These are phyloP conservation scores for Melanostoma mellinum DNA, from an alignment of 2,888 invertebrate genomes.

Conservation along the genomic window DNA sequence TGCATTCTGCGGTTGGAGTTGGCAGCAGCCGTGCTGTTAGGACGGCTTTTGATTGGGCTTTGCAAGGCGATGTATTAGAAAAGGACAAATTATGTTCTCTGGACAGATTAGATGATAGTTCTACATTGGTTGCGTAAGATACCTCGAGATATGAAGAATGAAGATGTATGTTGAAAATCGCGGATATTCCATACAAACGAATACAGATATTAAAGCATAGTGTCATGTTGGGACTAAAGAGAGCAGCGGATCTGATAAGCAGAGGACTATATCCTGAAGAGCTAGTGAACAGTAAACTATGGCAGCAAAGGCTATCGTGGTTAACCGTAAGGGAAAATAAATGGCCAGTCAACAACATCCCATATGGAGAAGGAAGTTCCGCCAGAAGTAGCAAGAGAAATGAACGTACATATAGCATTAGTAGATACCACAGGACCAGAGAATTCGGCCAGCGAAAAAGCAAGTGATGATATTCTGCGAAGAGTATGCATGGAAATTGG, in stretches of 20 bases:
- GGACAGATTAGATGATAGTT: slow-evolving; percentile 52
- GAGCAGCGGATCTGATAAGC: slow-evolving; percentile 43
- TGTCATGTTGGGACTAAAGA: slow-evolving; percentile 9
- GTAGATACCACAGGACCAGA: neutral
- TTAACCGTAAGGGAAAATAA: too few species aligned
- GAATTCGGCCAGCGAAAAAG: neutral
- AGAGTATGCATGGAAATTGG: neutral
- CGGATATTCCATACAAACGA: slow-evolving; percentile 14
- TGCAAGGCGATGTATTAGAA: slow-evolving; percentile 9
- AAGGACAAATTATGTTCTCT: slow-evolving; percentile 9
- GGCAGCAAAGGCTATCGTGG: too few species aligned
- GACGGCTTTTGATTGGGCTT: slow-evolving; percentile 6
- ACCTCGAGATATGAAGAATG: slow-evolving; percentile 4
- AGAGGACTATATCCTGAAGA: slow-evolving; percentile 24
- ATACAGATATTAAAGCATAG: slow-evolving; percentile 23
- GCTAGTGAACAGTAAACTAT: slow-evolving; percentile 19
- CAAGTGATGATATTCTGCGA: too few species aligned
- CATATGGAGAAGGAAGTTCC: too few species aligned
- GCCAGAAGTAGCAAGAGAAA: neutral
- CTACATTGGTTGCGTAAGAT: slow-evolving; percentile 40
- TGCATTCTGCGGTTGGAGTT: slow-evolving; percentile 44
- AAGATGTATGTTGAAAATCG: slow-evolving; percentile 41
- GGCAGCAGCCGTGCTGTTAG: slow-evolving; percentile 21
- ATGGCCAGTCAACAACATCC: too few species aligned
- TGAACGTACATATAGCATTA: neutral